A percentile compares a stretch with the other conserved stretches of the same genome.
Conservation (phyloP, 1,140 invertebrate species). For the Aphidius gifuensis region DNA sequence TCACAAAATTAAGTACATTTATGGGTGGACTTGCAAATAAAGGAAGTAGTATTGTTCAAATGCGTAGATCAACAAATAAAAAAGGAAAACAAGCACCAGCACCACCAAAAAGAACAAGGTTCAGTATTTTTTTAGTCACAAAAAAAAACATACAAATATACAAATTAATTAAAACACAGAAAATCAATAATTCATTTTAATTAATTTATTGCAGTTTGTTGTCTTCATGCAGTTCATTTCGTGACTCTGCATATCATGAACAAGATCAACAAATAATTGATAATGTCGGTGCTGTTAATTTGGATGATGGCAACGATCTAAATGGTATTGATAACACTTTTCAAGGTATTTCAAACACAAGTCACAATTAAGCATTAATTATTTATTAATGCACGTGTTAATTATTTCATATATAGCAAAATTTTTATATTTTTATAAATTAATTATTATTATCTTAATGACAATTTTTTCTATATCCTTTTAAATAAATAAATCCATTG, state of each 20-base stretch:
- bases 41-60: slow-evolving; percentile 69
- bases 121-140: slow-evolving; percentile 28
- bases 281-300: slow-evolving; percentile 41
- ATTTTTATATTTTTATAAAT: slow-evolving; percentile 27
- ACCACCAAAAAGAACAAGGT: slow-evolving; percentile 91
- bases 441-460: slow-evolving; percentile 20
- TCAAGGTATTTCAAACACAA: slow-evolving; percentile 55
- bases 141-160: slow-evolving; percentile 6
- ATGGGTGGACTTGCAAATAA: slow-evolving; percentile 58
- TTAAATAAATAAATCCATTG: slow-evolving; percentile 12
- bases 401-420: slow-evolving; percentile 33
- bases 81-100: slow-evolving; percentile 92
- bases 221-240: slow-evolving; percentile 81
- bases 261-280: slow-evolving; percentile 51
- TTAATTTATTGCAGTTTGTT: slow-evolving; percentile 61
- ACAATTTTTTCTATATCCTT: no score
- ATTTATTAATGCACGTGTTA: slow-evolving; percentile 36
- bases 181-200: slow-evolving; percentile 21
- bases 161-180: neutral
- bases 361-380: slow-evolving; percentile 33
- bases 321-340: slow-evolving; percentile 69
- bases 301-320: slow-evolving; percentile 63
- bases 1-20: slow-evolving; percentile 67
- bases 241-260: slow-evolving; percentile 64
- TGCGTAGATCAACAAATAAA: slow-evolving; percentile 81